Percentiles rank a stretch among this genome's conserved stretches.
Conservation (phyloP, 2,113 vertebrate genomes). For the Sinocyclocheilus maitianheensis region DNA sequence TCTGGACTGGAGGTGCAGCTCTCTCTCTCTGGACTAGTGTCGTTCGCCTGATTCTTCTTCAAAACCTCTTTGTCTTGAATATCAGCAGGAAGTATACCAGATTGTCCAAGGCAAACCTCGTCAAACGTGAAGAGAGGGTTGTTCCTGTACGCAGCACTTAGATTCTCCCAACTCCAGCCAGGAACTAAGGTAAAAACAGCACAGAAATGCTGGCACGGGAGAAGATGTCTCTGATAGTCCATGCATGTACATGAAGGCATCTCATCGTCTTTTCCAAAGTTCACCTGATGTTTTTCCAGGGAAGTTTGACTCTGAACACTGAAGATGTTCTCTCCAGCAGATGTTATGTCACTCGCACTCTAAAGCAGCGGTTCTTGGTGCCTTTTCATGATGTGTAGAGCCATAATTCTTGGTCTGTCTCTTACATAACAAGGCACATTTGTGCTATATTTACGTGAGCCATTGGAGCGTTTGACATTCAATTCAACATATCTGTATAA, state of each 20-base stretch:
- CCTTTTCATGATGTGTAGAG: conserved; percentile 1
- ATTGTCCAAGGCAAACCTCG: background rate
- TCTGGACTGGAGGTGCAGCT: background rate
- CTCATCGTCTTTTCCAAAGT: background rate
- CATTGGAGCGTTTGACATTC: background rate
- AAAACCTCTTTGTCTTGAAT: background rate
- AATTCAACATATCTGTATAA: background rate
- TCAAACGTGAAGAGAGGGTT: background rate
- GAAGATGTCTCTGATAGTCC: background rate
- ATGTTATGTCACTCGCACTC: background rate
- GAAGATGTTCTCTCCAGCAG: background rate
- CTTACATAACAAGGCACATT: conserved; percentile 1
- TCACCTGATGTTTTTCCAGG: background rate
- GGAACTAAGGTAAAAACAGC: conserved; percentile 13
- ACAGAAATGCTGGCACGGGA: conserved; percentile 9
- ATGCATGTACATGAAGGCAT: conserved; percentile 17
- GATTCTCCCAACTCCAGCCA: conserved; percentile 12
- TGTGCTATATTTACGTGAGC: background rate
- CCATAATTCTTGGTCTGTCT: background rate
- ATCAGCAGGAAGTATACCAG: background rate
- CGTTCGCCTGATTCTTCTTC: background rate
- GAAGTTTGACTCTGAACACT: background rate
- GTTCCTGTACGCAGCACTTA: background rate
- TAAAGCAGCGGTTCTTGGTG: background rate
- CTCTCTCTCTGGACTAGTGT: too few relatives aligned